phyloP scores from a whole-genome alignment of 2,797 vertebrate genomes.

The Chlorospingus semifuscus region DNA sequence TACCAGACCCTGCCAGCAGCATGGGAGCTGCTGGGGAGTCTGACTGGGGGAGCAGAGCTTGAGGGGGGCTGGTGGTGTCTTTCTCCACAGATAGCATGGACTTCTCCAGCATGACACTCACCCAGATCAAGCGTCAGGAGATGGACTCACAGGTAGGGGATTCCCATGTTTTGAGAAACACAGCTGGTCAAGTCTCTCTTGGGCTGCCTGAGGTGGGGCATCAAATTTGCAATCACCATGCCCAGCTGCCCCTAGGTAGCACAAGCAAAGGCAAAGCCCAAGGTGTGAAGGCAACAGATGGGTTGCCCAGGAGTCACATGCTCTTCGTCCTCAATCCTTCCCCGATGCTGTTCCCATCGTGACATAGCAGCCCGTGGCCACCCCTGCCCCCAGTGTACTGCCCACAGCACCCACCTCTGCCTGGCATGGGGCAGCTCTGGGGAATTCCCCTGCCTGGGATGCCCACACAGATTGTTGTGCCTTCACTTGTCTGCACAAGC shows the following conservation, averaged over 20 bases:
- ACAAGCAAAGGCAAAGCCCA: neutral
- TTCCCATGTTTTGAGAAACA: neutral
- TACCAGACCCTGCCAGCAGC: neutral
- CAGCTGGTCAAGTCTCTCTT: accelerated
- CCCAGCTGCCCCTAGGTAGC: neutral
- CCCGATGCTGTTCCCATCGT: accelerated
- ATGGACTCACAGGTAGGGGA: slow-evolving; percentile 93
- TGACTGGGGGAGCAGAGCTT: neutral
- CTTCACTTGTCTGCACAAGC: neutral
- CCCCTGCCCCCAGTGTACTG: accelerated
- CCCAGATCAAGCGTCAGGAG: slow-evolving; percentile 96
- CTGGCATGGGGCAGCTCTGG: accelerated
- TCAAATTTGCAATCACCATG: neutral
- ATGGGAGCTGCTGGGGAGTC: accelerated
- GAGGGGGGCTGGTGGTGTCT: neutral
- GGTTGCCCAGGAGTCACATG: neutral
- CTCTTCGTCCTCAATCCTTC: neutral
- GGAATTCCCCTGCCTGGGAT: neutral
- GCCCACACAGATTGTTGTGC: neutral
- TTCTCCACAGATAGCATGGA: slow-evolving; percentile 89
- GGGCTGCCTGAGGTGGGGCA: neutral
- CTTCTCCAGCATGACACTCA: slow-evolving; percentile 95
- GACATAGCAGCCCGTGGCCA: neutral
- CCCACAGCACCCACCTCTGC: neutral
- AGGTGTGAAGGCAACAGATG: neutral